Percentiles rank a stretch among this genome's conserved stretches.
Evolutionary conservation across 2,113 vertebrate species (phyloP).

Genomic region (Orcinus orca): DNA sequence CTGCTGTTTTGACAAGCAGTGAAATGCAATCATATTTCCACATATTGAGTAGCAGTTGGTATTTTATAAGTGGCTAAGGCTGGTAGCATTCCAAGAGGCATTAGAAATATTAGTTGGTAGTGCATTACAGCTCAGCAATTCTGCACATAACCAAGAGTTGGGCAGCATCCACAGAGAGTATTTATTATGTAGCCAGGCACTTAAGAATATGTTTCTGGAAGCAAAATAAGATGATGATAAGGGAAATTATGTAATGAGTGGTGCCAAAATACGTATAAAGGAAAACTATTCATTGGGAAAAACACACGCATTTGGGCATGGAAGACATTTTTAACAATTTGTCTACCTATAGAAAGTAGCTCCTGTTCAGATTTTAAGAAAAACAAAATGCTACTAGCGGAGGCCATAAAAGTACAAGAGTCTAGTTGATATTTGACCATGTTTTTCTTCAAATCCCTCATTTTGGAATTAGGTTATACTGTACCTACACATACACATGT

Average conservation of each 20-base stretch:
- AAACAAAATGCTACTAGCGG: background rate
- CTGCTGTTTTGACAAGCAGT: constrained; percentile 58
- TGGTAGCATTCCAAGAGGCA: constrained; percentile 79
- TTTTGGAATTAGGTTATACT: background rate
- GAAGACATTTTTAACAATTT: constrained; percentile 27
- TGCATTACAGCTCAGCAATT: constrained; percentile 42
- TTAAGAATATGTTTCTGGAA: constrained; percentile 49
- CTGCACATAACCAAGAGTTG: constrained; percentile 61
- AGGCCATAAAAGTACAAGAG: background rate
- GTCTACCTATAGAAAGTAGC: background rate
- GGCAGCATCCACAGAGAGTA: background rate
- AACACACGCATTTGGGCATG: background rate
- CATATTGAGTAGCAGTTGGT: constrained; percentile 81
- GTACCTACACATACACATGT: background rate
- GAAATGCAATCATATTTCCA: constrained; percentile 71
- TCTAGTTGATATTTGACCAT: background rate
- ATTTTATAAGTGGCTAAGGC: constrained; percentile 82
- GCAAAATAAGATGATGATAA: constrained; percentile 53
- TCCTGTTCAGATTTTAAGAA: background rate
- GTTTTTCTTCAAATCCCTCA: background rate
- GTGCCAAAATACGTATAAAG: constrained; percentile 42
- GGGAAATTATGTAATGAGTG: constrained; percentile 36
- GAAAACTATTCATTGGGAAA: background rate
- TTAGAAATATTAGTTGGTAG: constrained; percentile 55
- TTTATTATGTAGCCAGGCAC: background rate